These are phyloP conservation scores for Oceanites oceanicus DNA, from an alignment of 2,113 vertebrate genomes.

Conservation along the genomic window DNA sequence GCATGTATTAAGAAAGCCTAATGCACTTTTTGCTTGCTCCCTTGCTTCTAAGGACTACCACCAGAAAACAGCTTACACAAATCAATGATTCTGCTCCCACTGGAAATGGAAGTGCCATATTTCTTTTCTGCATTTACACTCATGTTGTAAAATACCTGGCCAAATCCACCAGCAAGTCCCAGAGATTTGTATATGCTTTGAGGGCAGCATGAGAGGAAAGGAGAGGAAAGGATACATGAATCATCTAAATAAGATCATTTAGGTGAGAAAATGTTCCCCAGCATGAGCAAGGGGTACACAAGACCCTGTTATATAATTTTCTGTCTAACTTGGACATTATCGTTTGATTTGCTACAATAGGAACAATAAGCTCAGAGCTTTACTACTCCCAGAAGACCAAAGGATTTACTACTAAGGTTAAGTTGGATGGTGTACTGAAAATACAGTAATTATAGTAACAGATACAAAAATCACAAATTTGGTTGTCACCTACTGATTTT, in stretches of 20 bases:
- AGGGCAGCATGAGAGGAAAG: not conserved
- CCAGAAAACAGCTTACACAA: not conserved
- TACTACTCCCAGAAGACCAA: not conserved
- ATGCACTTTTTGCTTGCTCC: not conserved
- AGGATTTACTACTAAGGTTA: not conserved
- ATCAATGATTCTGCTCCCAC: not conserved
- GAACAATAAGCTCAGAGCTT: not conserved
- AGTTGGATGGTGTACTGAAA: not conserved
- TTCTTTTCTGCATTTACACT: not conserved
- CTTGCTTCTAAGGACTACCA: not conserved
- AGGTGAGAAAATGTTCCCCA: not conserved
- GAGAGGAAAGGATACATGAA: not conserved
- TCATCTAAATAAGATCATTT: not conserved
- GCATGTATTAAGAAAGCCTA: not conserved
- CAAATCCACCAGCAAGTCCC: not conserved
- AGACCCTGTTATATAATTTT: not conserved
- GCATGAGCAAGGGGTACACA: not conserved
- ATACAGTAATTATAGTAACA: not conserved
- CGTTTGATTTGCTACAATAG: not conserved
- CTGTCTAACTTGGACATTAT: not conserved
- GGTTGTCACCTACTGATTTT: not conserved
- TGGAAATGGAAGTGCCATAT: not conserved
- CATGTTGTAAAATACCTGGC: not conserved
- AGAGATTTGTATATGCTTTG: not conserved
- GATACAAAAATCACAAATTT: not conserved